Evolutionary conservation across 1,140 invertebrate species (phyloP).

Genomic region (Parapsyche elsis): DNA sequence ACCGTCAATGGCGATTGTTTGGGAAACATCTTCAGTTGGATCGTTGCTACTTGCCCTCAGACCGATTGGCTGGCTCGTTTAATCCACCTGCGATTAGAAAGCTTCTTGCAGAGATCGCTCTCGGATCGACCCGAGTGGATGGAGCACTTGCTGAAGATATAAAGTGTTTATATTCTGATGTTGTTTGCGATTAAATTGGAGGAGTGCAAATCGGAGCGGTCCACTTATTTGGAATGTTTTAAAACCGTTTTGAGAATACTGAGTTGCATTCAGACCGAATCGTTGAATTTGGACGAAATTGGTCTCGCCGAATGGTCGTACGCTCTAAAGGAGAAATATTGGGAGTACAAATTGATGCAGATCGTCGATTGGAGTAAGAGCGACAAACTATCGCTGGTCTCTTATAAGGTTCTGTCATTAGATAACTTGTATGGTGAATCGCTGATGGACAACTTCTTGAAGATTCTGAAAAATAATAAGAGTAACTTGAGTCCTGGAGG

Average conservation of each 20-base stretch:
- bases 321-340: not conserved
- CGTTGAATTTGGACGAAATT: not conserved
- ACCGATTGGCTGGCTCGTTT: not conserved
- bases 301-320: slow-evolving; percentile 9
- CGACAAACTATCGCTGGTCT: not conserved
- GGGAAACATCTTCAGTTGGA: not conserved
- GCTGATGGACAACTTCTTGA: not conserved
- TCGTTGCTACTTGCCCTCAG: slow-evolving; percentile 1
- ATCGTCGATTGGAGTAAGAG: not conserved
- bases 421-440: not conserved
- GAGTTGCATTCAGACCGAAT: not conserved
- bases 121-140: not conserved
- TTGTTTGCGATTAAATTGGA: not conserved
- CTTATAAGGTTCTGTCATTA: not conserved
- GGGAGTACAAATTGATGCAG: not conserved
- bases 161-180: not conserved
- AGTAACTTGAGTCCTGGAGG: not conserved
- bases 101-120: not conserved
- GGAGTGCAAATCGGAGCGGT: no score
- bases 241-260: not conserved
- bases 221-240: not conserved
- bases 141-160: not conserved
- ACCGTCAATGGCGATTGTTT: not conserved
- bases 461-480: not conserved
- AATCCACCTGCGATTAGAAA: not conserved